phyloP scores from a whole-genome alignment of 1,140 invertebrate genomes.

The Bombus sylvicola region DNA sequence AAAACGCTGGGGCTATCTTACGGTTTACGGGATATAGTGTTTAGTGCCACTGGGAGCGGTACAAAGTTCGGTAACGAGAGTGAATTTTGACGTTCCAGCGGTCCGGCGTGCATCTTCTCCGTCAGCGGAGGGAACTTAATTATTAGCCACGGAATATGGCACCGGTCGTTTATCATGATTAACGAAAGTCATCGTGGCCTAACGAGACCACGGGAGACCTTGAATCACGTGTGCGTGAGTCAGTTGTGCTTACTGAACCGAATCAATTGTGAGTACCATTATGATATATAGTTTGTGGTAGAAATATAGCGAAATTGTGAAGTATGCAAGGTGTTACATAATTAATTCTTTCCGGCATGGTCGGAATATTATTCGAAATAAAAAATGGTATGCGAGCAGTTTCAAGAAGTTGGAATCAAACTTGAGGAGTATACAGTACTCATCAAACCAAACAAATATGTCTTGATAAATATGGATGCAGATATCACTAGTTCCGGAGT shows the following conservation, averaged over 20 bases:
- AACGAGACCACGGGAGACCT: conserved; percentile 10
- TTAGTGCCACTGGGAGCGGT: conserved; percentile 51
- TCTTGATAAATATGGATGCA: no score
- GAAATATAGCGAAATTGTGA: background rate
- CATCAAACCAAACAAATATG: no score
- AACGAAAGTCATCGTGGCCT: conserved; percentile 18
- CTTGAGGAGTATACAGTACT: no score
- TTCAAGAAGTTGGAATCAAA: no score
- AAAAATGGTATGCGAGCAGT: no score
- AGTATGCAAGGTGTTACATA: no score
- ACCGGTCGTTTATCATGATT: conserved; percentile 18
- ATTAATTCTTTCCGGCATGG: no score
- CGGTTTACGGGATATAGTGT: conserved; percentile 38
- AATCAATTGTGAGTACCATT: background rate
- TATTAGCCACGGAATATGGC: conserved; percentile 35
- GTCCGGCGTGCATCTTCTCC: conserved; percentile 2
- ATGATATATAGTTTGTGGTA: background rate
- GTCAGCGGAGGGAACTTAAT: background rate
- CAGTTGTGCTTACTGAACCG: background rate
- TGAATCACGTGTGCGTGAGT: conserved; percentile 28
- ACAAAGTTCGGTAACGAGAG: conserved; percentile 53
- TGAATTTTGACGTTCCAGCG: conserved; percentile 40
- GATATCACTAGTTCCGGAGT: no score
- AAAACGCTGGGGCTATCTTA: conserved; percentile 52
- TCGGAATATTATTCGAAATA: no score